These are phyloP conservation scores for Xiphorhynchus elegans DNA, from an alignment of 2,113 vertebrate genomes.

Conservation along the genomic window DNA sequence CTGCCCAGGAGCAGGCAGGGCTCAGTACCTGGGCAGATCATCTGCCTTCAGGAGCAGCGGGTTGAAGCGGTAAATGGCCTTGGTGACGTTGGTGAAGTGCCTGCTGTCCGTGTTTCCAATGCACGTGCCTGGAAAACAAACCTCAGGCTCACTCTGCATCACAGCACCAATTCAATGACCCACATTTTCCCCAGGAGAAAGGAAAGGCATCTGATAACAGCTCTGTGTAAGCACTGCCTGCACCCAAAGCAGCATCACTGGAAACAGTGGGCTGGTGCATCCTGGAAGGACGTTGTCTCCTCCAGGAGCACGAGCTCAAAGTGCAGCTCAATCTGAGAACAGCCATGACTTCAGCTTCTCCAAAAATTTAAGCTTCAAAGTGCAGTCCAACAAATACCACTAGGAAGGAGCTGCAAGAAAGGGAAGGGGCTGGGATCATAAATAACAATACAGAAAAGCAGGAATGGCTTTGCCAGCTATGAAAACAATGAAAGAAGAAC, in stretches of 20 bases:
- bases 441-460: slow-evolving; percentile 41
- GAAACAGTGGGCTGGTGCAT: neutral
- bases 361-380: neutral
- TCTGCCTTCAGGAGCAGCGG: slow-evolving; percentile 78
- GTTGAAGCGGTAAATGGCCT: slow-evolving; percentile 85
- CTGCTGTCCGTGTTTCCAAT: slow-evolving; percentile 91
- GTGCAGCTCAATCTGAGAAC: neutral
- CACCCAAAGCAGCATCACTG: neutral
- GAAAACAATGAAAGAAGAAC: slow-evolving; percentile 35
- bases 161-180: neutral
- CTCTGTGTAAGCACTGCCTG: neutral
- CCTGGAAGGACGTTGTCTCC: neutral
- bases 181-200: neutral
- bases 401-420: neutral
- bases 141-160: neutral
- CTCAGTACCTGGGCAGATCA: slow-evolving; percentile 77
- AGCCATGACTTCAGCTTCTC: neutral
- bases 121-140: slow-evolving; percentile 80
- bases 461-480: slow-evolving; percentile 17
- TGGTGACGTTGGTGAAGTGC: slow-evolving; percentile 83
- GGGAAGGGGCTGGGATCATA: neutral
- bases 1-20: neutral
- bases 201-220: neutral
- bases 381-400: neutral
- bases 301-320: neutral